Evolutionary conservation across 2,888 invertebrate genomes (phyloP).

Genomic region (Ischnus inquisitorius): DNA sequence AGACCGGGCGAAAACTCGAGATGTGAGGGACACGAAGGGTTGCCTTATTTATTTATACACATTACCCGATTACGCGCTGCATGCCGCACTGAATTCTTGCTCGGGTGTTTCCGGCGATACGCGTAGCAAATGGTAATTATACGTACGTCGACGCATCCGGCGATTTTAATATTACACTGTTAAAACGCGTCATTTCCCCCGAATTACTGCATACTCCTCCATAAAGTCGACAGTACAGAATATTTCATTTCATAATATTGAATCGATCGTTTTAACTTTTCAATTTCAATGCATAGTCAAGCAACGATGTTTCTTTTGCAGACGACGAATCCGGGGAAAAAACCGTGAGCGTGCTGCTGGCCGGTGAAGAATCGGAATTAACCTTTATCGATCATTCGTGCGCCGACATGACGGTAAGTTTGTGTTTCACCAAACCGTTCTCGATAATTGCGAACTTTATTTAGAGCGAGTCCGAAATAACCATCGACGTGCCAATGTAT

Average conservation of each 20-base stretch:
- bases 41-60: too few species aligned
- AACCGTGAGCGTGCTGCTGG: conserved; percentile 95
- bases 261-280: background rate
- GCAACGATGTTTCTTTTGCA: conserved; percentile 86
- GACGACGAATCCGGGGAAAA: conserved; percentile 97
- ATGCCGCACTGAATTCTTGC: too few species aligned
- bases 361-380: conserved; percentile 95
- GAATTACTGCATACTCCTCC: too few species aligned
- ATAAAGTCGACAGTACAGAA: too few species aligned
- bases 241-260: too few species aligned
- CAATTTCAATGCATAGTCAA: conserved; percentile 53
- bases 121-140: too few species aligned
- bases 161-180: too few species aligned
- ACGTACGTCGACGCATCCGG: too few species aligned
- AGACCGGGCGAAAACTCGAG: conserved; percentile 31
- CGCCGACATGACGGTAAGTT: conserved; percentile 95
- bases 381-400: conserved; percentile 96
- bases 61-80: too few species aligned
- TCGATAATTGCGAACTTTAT: too few species aligned
- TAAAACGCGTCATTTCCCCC: too few species aligned
- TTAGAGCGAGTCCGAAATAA: background rate
- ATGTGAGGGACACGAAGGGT: background rate
- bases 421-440: background rate
- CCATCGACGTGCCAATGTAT: background rate
- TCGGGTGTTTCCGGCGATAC: too few species aligned